Conservation (phyloP, 2,888 invertebrate species). For the Lithophane leautieri region DNA sequence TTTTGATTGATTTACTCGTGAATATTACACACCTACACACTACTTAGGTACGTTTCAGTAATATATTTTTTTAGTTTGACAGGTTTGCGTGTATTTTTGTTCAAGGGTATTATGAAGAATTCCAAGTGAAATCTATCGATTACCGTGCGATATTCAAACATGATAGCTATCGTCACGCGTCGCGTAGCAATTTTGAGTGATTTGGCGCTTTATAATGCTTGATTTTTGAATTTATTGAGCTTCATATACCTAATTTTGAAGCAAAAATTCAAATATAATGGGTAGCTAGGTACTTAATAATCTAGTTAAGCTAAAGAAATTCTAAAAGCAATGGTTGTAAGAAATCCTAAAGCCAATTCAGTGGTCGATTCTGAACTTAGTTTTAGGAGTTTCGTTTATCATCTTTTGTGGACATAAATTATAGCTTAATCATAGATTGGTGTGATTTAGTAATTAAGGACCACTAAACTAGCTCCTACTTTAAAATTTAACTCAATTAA, state of each 20-base stretch:
- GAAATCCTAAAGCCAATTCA: neutral
- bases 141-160: constrained; percentile 4
- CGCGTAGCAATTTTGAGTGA: neutral
- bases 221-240: no score
- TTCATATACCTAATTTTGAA: no score
- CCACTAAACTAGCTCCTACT: no score
- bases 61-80: neutral
- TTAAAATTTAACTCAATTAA: constrained; percentile 10
- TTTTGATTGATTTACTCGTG: constrained; percentile 8
- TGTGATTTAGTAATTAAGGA: no score
- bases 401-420: neutral
- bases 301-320: no score
- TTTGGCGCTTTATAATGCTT: no score
- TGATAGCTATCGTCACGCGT: neutral
- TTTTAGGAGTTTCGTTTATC: neutral
- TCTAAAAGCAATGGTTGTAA: no score
- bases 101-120: constrained; percentile 27
- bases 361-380: neutral
- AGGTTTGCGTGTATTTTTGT: constrained; percentile 16
- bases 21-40: neutral
- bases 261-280: no score
- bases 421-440: neutral
- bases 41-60: neutral
- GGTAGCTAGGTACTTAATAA: no score
- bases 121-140: constrained; percentile 15